These are phyloP conservation scores for Lithophane semibrunnea DNA, from an alignment of 2,888 invertebrate genomes.

Conservation along the genomic window DNA sequence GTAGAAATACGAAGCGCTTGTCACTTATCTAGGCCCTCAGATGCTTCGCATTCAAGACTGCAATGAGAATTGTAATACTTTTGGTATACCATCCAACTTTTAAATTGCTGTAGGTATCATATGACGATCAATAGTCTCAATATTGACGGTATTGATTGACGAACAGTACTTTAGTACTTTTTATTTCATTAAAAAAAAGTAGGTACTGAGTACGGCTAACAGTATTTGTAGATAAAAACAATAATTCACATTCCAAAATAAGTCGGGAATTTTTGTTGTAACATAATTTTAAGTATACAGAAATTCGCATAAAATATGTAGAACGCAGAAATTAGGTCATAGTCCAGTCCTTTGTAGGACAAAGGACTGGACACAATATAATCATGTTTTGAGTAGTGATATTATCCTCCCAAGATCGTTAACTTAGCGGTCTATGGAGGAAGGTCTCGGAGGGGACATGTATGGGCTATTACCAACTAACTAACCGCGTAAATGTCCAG, in stretches of 20 bases:
- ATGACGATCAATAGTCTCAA: neutral
- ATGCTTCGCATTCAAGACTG: neutral
- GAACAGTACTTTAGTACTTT: neutral
- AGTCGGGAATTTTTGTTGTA: neutral
- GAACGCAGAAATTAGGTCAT: slow-evolving; percentile 26
- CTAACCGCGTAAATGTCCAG: slow-evolving; percentile 27
- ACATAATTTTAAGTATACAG: neutral
- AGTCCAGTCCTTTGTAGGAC: slow-evolving; percentile 9
- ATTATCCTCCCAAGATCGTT: slow-evolving; percentile 23
- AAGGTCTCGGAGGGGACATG: slow-evolving; percentile 6
- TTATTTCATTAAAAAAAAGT: neutral
- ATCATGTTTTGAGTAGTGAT: slow-evolving; percentile 29
- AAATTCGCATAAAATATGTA: neutral
- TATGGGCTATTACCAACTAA: slow-evolving; percentile 40
- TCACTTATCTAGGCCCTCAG: too few relatives aligned
- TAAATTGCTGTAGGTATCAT: neutral
- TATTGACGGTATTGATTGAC: neutral
- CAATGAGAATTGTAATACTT: too few relatives aligned
- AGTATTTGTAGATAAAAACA: neutral
- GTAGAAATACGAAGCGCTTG: too few relatives aligned
- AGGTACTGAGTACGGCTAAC: neutral
- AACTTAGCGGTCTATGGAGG: slow-evolving; percentile 22
- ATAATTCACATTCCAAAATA: neutral
- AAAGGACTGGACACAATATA: slow-evolving; percentile 28
- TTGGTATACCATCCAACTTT: too few relatives aligned